Percentiles rank a stretch among this genome's conserved stretches.
Conservation (phyloP, 2,797 vertebrate species). For the Mus spretus region DNA sequence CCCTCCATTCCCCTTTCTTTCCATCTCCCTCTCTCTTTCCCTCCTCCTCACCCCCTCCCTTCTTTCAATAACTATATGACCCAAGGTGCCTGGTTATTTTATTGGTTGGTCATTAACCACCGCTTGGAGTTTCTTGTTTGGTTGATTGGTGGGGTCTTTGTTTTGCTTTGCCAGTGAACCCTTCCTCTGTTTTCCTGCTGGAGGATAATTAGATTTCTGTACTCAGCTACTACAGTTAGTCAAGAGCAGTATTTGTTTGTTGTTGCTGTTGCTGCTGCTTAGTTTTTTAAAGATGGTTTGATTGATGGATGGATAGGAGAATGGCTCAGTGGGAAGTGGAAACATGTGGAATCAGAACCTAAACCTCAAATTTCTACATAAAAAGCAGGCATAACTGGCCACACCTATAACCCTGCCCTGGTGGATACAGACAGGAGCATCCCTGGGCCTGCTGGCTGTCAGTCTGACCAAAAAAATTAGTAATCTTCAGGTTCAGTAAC, state of each 20-base stretch:
- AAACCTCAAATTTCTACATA: too few species aligned
- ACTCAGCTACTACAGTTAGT: not conserved
- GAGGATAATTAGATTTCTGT: not conserved
- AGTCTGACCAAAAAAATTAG: not conserved
- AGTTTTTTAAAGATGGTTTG: not conserved
- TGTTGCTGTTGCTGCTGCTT: not conserved
- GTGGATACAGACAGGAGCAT: not conserved
- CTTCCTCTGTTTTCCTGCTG: not conserved
- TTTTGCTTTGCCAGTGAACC: not conserved
- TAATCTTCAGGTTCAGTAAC: not conserved
- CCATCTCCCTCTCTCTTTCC: not conserved
- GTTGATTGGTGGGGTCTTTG: not conserved
- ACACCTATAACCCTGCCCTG: not conserved
- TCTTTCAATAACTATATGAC: not conserved
- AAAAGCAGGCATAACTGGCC: not conserved
- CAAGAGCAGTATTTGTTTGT: not conserved
- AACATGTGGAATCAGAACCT: not conserved
- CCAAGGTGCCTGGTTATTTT: constrained; percentile 5
- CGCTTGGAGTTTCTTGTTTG: constrained; percentile 2
- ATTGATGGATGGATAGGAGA: not conserved
- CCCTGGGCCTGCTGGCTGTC: not conserved
- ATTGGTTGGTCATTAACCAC: constrained; percentile 21
- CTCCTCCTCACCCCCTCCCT: not conserved
- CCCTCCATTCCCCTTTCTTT: not conserved
- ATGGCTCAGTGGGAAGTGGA: not conserved